These are phyloP conservation scores for Dicyrtomina minuta DNA, from an alignment of 2,888 invertebrate species.

Conservation along the genomic window DNA sequence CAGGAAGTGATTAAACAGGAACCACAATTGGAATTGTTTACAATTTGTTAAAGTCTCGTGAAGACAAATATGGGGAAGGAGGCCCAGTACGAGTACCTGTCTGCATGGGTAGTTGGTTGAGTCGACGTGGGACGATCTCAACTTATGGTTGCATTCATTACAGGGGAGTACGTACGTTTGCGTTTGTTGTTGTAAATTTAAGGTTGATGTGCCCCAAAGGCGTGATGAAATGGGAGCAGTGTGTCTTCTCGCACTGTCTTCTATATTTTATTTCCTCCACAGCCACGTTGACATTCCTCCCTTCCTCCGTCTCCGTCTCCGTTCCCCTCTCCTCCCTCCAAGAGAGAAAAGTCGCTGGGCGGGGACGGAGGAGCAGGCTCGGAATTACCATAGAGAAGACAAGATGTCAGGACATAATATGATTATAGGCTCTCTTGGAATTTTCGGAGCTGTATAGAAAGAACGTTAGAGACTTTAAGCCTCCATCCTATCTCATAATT, in stretches of 20 bases:
- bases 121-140: neutral
- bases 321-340: neutral
- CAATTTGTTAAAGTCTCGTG: too few species aligned
- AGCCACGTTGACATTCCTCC: neutral
- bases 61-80: neutral
- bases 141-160: neutral
- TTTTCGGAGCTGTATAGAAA: too few species aligned
- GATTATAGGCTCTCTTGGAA: too few species aligned
- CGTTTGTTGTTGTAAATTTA: constrained; percentile 10
- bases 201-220: constrained; percentile 7
- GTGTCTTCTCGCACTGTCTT: neutral
- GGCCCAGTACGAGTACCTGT: neutral
- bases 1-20: neutral
- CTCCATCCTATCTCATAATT: too few species aligned
- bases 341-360: neutral
- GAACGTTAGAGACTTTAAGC: too few species aligned
- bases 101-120: neutral
- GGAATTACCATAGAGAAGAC: too few species aligned
- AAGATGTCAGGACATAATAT: too few species aligned
- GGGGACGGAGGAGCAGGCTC: neutral
- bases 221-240: constrained; percentile 1
- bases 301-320: neutral
- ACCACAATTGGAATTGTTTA: too few species aligned
- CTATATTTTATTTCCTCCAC: neutral
- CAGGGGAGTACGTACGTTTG: neutral